Conservation (phyloP, 2,888 invertebrate species). For the Scaptomyza polygonia region DNA sequence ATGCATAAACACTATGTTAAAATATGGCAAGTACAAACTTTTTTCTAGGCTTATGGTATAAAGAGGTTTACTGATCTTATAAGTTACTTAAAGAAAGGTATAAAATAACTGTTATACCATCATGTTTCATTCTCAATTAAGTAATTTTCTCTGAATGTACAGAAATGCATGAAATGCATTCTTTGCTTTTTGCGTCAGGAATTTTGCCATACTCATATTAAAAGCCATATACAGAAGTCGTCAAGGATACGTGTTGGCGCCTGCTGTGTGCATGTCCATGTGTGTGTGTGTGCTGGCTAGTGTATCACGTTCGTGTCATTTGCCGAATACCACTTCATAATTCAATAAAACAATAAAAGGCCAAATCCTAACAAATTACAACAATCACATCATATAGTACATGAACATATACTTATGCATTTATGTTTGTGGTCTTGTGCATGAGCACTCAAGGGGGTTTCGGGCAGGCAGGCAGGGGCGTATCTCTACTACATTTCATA, state of each 20-base stretch:
- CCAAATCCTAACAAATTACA: constrained; percentile 74
- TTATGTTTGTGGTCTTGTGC: constrained; percentile 13
- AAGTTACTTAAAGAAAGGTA: no score
- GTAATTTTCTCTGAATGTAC: background rate
- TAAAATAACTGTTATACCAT: no score
- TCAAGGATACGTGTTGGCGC: constrained; percentile 21
- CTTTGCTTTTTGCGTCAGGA: constrained; percentile 15
- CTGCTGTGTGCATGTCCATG: background rate
- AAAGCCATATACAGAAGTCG: constrained; percentile 17
- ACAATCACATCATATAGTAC: constrained; percentile 74
- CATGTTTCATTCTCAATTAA: background rate
- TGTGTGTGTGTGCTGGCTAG: constrained; percentile 12
- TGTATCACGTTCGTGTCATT: constrained; percentile 76
- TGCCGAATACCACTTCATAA: constrained; percentile 80
- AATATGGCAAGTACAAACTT: no score
- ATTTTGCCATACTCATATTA: constrained; percentile 39
- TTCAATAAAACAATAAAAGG: constrained; percentile 82
- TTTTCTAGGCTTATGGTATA: no score
- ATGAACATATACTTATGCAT: constrained; percentile 11
- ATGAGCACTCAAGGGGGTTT: background rate
- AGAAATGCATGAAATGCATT: constrained; percentile 31
- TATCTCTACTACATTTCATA: constrained; percentile 63
- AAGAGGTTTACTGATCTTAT: no score
- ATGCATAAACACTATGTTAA: no score
- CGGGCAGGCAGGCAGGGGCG: constrained; percentile 3